Conservation (phyloP, 2,888 invertebrate genomes). For the Platycheirus albimanus region DNA sequence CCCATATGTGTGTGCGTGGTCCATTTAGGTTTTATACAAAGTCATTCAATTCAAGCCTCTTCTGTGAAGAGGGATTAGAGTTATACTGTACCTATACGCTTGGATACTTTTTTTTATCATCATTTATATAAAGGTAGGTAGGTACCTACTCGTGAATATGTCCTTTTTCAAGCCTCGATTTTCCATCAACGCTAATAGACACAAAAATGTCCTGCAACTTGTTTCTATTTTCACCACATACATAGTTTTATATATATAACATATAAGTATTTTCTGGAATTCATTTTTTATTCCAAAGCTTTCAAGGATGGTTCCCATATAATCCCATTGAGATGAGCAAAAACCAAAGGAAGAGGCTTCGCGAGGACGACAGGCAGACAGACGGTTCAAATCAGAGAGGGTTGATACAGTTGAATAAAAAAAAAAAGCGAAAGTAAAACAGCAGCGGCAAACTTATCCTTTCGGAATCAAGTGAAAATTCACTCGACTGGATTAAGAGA, state of each 20-base stretch:
- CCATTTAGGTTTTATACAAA: constrained; percentile 61
- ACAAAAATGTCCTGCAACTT: constrained; percentile 33
- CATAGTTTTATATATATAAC: constrained; percentile 36
- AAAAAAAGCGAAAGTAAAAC: constrained; percentile 30
- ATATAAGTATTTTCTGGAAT: constrained; percentile 30
- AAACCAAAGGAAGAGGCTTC: constrained; percentile 18
- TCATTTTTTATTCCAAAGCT: constrained; percentile 5
- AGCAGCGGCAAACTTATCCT: constrained; percentile 68
- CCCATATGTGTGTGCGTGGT: constrained; percentile 47
- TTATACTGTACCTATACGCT: constrained; percentile 18
- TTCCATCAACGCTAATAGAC: constrained; percentile 69
- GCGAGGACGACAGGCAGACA: constrained; percentile 25
- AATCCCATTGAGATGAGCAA: constrained; percentile 31
- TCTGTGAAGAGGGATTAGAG: constrained; percentile 63
- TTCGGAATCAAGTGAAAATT: constrained; percentile 81
- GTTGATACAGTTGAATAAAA: constrained; percentile 6
- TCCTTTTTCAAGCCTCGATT: constrained; percentile 50
- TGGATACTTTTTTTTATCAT: constrained; percentile 18
- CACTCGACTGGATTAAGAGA: constrained; percentile 82
- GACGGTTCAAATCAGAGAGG: constrained; percentile 19
- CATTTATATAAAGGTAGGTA: constrained; percentile 20
- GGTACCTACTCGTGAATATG: constrained; percentile 37
- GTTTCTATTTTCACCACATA: constrained; percentile 2
- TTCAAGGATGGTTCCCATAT: constrained; percentile 61
- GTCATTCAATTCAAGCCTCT: constrained; percentile 61